Base-by-base conservation (phyloP, 2,888 invertebrate genomes). In the Eurytoma californica region DNA sequence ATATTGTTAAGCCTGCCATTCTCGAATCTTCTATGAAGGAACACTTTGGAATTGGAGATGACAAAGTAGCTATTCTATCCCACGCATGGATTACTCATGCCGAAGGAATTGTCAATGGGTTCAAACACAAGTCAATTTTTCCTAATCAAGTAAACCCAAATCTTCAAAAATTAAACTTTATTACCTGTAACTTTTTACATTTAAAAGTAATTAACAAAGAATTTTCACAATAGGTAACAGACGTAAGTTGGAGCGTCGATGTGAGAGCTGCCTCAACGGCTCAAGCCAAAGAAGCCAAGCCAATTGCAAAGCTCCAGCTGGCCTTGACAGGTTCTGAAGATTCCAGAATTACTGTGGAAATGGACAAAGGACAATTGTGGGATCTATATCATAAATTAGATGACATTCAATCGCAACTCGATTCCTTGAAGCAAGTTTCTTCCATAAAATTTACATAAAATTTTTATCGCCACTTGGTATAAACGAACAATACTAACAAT, bases 351-450 rank as follows among this genome's bases (percentile, higher is more conserved):
- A 88, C 86, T 3, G 85, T 88, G 2, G 87, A 90, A 80, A 86
- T 89, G 82, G 84, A 89, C 69, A 88, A 86, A 82, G 80, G 83
- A 9, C 83, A 86, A 60, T 83, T 90, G 4, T 82, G 81, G 47
- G 83, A 87, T 30, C 77, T 90, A 3, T 87, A 87, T 82, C 47
- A 87, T 30, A 86, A 86, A 81, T 84, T 89, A 70, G 88, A 89
- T 76, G 85, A 86, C 72, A 88, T 90, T 79, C 89, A 90, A 67
- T 79, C 82, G 28, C 88, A 90, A 65, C 82, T 90, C 18, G 89
- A 90, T 83, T 77, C 85, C 58, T 83, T 89, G 13, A 88, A 87
- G 85, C 88, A 84, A 82, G 72, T 80, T 30, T 65, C 47, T 51
- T 66, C 3, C 5, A 53, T 49, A 53, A 53, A 30, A 63, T 47